Base-by-base conservation (phyloP, 1,140 invertebrate genomes). In the Orchesella cincta region DNA sequence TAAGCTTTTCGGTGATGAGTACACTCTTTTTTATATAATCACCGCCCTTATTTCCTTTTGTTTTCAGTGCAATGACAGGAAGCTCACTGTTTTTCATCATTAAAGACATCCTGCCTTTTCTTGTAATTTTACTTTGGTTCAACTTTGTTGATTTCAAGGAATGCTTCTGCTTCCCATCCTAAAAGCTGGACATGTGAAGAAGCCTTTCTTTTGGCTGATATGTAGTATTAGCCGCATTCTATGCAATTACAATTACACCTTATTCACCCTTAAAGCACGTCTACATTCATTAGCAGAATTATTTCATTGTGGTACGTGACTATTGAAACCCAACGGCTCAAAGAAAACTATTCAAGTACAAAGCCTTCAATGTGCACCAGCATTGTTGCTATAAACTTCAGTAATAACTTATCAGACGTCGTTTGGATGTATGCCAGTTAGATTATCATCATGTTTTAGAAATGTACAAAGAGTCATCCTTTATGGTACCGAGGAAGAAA, bases 31-130 rank as follows among this genome's bases (percentile, higher is more conserved):
- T 5, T 8, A 57, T 57, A 57, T 3, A 57, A 57, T 57, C 52
- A 14, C 52, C 52, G 52, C 52, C 52, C 23, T n/a, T n/a, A n/a
- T n/a, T 57, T 57, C 52, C 52, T 57, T 57, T 57, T 57, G 52
- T 57, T 26, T 57, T 57, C 52, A 57, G 23, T 57, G 52, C 14
- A 57, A n/a, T n/a, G 52, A 57, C 52, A 57, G 52, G 52, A 57
- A 57, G 23, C 52, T 57, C 52, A 23, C 23, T 57, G 52, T 57
- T 57, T 57, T 57, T 57, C 52, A 57, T 57, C 52, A 57, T 57
- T 57, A 57, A 57, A 57, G 52, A 57, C 52, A 57, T 57, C 52
- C 52, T 8, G 52, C 23, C 12, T 3, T n/a, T 57, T 57, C 52
- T 57, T 57, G 12, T 18, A 57, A 18, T 57, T 57, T 57, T 57